Conservation (phyloP, 2,797 vertebrate species). For the Macropodus opercularis region DNA sequence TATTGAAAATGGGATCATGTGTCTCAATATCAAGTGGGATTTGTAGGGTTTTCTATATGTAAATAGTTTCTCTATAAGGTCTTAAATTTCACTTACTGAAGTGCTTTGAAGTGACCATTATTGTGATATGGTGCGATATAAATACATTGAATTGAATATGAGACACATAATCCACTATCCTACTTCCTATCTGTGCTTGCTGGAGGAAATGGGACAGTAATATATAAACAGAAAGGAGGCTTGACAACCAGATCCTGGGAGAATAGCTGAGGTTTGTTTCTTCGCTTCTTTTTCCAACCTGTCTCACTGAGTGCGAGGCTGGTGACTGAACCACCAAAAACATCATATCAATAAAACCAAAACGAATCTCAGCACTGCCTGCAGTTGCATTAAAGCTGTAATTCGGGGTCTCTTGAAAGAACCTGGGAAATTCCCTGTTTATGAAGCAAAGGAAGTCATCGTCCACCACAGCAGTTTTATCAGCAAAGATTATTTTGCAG, state of each 20-base stretch:
- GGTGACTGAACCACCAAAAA: constrained; percentile 3
- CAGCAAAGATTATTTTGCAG: not conserved
- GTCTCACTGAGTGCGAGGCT: constrained; percentile 46
- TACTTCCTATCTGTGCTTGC: constrained; percentile 47
- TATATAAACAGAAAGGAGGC: constrained; percentile 55
- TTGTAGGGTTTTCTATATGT: no score
- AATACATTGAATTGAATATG: constrained; percentile 31
- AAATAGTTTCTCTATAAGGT: no score
- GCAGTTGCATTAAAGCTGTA: not conserved
- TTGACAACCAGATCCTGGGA: constrained; percentile 40
- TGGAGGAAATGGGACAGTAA: constrained; percentile 69
- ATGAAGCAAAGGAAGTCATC: no score
- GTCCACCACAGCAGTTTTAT: constrained; percentile 28
- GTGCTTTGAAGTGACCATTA: no score
- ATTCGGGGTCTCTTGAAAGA: no score
- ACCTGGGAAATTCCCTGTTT: no score
- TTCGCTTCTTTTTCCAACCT: constrained; percentile 21
- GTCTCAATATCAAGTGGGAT: no score
- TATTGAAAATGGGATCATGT: constrained; percentile 6
- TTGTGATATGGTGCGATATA: no score
- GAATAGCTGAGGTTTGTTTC: constrained; percentile 5
- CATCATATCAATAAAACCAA: not conserved
- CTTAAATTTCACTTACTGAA: no score
- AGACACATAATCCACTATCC: constrained; percentile 47
- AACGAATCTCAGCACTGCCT: not conserved